A percentile compares a stretch with the other conserved stretches of the same genome.
Conservation (phyloP, 2,797 vertebrate species). For the Vultur gryphus region DNA sequence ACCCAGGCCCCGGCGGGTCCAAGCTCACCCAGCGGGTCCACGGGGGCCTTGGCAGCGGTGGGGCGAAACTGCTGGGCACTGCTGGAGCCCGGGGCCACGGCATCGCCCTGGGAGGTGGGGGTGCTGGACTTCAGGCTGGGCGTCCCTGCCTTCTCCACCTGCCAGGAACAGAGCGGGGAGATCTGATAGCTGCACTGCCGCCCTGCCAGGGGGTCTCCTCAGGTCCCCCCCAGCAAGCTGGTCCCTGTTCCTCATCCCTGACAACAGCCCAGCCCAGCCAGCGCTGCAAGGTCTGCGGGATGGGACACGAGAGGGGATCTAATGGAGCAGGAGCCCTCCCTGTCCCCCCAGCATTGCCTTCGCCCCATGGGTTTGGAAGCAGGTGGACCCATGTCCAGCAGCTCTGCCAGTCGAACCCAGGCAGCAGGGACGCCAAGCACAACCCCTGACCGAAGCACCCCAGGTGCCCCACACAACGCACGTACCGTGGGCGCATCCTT, state of each 20-base stretch:
- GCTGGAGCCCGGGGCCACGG: constrained; percentile 77
- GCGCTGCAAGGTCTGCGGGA: neutral
- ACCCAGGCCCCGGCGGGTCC: fast-evolving
- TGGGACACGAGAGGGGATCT: neutral
- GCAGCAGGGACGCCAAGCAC: fast-evolving
- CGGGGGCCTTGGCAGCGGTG: constrained; percentile 74
- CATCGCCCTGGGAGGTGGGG: constrained; percentile 83
- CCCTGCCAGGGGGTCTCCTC: neutral
- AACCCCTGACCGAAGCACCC: fast-evolving
- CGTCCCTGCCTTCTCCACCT: constrained; percentile 90
- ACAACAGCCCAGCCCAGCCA: neutral
- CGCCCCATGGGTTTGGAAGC: neutral
- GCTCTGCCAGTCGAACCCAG: fast-evolving
- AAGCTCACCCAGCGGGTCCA: constrained; percentile 82
- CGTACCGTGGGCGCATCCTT: constrained; percentile 76
- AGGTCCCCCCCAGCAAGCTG: fast-evolving
- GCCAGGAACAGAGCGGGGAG: neutral
- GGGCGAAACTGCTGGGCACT: constrained; percentile 82
- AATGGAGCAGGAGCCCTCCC: neutral
- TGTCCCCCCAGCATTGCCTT: neutral
- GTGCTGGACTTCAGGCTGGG: constrained; percentile 89
- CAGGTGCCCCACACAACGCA: fast-evolving
- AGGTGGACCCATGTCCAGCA: fast-evolving
- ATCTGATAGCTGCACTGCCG: fast-evolving
- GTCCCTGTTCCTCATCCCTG: neutral